These are phyloP conservation scores for Drosophila ogumai DNA, from an alignment of 1,140 invertebrate genomes.

Conservation along the genomic window DNA sequence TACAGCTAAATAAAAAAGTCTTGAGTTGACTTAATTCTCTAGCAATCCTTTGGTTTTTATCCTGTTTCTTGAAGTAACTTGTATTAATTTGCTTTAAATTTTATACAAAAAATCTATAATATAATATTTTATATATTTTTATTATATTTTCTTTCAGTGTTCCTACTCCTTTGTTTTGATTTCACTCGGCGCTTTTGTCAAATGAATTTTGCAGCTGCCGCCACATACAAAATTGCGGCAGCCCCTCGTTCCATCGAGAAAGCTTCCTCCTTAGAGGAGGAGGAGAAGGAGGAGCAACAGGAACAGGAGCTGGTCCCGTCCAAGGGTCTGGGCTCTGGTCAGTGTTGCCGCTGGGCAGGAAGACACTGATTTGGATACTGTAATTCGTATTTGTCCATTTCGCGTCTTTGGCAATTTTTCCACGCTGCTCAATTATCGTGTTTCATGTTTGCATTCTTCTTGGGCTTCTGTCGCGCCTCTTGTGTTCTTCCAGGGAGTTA, in stretches of 20 bases:
- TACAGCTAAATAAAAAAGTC: not conserved
- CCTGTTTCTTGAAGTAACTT: too few species aligned
- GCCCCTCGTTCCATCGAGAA: conserved; percentile 2
- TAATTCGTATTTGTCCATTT: conserved; percentile 83
- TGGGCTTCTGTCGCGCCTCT: conserved; percentile 65
- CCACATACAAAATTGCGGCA: conserved; percentile 63
- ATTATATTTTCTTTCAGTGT: conserved; percentile 1
- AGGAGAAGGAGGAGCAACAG: not conserved
- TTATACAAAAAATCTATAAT: not conserved
- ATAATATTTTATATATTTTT: not conserved
- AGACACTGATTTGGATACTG: conserved; percentile 82
- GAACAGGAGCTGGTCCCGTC: conserved; percentile 16
- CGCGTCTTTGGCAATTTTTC: conserved; percentile 83
- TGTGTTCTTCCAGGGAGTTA: conserved; percentile 6
- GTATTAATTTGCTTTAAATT: not conserved
- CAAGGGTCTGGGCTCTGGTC: conserved; percentile 6
- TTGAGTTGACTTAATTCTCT: too few species aligned
- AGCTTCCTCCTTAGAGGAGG: not conserved
- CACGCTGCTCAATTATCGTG: conserved; percentile 82
- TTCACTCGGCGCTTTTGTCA: conserved; percentile 77
- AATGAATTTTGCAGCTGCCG: conserved; percentile 81
- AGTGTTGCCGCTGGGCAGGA: conserved; percentile 57
- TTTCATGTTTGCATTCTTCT: conserved; percentile 81
- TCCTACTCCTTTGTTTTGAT: conserved; percentile 52
- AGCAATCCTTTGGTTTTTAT: too few species aligned